Evolutionary conservation across 2,888 invertebrate species (phyloP), one percentile per base, ranked within the genome.

Genomic region (Pandemis heparana): DNA sequence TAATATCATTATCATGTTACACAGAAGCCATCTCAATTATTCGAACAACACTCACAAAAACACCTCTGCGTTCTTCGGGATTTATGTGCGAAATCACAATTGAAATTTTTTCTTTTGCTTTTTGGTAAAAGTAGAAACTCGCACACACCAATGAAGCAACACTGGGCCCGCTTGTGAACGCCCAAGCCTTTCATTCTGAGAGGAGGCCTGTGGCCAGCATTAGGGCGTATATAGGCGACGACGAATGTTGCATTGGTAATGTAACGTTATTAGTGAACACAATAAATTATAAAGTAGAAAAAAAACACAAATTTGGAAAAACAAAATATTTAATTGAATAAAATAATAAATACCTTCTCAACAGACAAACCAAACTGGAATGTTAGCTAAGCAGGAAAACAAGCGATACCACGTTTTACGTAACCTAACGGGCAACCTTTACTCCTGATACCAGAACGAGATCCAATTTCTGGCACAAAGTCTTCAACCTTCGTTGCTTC

Each of bases 391-490:
- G n/a, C 53, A 9, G 84, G 82, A n/a, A 86, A 79, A 77, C 87
- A 87, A 64, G 81, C 81, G 0, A 65, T 74, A 14, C 82, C 82
- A 32, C 70, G 70, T 51, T 32, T 75, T 0, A 76, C 76, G 59
- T 77, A 83, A 0, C 87, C 87, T 5, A 8, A 10, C 14, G 87
- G 77, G 23, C 88, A 87, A 0, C 4, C n/a, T 6, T 78, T 81
- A 0, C 72, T 77, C 0, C 66, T 59, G 14, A 87, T 76, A 6
- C 74, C 76, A 39, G 65, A 38, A 9, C 86, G 82, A 60, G 75
- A 74, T 43, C 79, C 82, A 0, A 81, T 16, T 7, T 65, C 59
- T 10, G 77, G 76, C 70, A 78, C 43, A 48, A 62, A 61, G 32
- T 62, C 62, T 23, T 71, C 53, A 18, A 64, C 64, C 8, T 23